Evolutionary conservation across 2,113 vertebrate species (phyloP), one percentile per base, ranked within the genome.

Genomic region (Parus major): DNA sequence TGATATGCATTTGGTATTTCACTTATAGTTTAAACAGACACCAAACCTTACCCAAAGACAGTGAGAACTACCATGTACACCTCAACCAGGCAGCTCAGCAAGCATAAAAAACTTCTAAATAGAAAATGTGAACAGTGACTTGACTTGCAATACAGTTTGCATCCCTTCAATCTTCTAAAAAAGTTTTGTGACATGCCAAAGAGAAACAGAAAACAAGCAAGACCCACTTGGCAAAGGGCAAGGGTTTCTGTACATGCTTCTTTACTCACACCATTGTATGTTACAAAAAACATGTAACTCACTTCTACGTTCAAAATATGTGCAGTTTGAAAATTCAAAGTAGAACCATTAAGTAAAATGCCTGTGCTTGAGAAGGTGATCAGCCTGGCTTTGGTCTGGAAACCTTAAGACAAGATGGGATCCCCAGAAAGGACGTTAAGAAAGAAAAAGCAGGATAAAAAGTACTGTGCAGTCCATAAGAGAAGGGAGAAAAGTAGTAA

Each of bases 391-490:
- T 85, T 41, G 28, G 9, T 46, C 3, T 42, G 46, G 6, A 85
- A 82, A 66, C 33, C 18, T 53, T 39, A 55, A 21, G 8, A 68
- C 35, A 60, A 44, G 21, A 15, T 29, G 2, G 16, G 19, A 81
- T 35, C 5, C 7, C 39, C 21, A 73, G 6, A 55, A 77, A 91
- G 8, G 11, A 25, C 39, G 27, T 28, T 24, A 83, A 50, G 10
- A 46, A 78, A 66, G 5, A 53, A 72, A 47, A 17, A 57, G 6
- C 4, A 35, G 3, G 5, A 18, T 31, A 64, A 49, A 66, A 66
- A 0, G 1, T 12, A 55, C 3, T 4, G 5, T 33, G 12, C 3
- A 21, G 29, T 11, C 17, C 5, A 0, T 6, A 36, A 20, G 0
- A 31, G 12, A 56, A 31, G 0, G 5, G 4, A 59, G 5, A 64